Conservation (phyloP, 1,140 invertebrate species). For the Ruditapes philippinarum region DNA sequence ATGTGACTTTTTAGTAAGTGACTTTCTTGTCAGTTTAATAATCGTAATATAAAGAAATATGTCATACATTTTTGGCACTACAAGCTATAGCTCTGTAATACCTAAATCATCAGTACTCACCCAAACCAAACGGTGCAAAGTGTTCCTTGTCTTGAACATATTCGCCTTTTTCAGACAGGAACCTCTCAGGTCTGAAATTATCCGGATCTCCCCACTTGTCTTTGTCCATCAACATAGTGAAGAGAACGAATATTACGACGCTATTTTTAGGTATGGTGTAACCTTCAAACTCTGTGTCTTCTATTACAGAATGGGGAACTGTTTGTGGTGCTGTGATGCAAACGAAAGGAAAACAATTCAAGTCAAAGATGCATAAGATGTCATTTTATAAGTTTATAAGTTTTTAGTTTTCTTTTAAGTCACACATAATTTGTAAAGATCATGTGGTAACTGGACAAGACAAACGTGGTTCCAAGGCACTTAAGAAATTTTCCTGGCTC, state of each 20-base stretch:
- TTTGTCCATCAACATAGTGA: constrained; percentile 80
- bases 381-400: no score
- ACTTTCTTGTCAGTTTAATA: no score
- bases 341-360: not conserved
- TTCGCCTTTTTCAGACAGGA: constrained; percentile 78
- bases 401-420: no score
- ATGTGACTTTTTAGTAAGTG: no score
- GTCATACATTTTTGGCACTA: no score
- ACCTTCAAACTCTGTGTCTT: constrained; percentile 76
- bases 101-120: constrained; percentile 26
- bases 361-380: no score
- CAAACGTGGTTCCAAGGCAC: no score
- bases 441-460: no score
- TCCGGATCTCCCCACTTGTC: constrained; percentile 90
- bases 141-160: constrained; percentile 34
- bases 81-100: constrained; percentile 1
- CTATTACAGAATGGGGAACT: constrained; percentile 79
- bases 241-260: constrained; percentile 81
- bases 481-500: no score
- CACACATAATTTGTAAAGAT: no score
- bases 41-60: no score
- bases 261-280: constrained; percentile 82
- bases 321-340: constrained; percentile 82
- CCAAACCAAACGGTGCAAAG: constrained; percentile 73
- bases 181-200: constrained; percentile 90